phyloP scores from a whole-genome alignment of 2,797 vertebrate species.

The Enteromius fasciolatus region DNA sequence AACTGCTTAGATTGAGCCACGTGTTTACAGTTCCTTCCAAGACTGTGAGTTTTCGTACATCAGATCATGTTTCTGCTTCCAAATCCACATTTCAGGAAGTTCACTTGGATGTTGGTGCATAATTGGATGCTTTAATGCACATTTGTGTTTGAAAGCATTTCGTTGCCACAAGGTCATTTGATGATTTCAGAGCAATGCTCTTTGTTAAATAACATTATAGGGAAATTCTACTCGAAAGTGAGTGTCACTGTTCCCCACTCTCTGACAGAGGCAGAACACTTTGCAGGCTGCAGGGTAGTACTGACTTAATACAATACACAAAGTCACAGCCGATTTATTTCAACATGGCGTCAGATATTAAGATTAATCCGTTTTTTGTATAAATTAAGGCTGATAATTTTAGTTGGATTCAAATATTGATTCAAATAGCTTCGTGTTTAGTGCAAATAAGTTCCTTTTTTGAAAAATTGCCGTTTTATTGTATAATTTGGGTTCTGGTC shows the following conservation, averaged over 20 bases:
- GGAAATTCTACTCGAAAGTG: not conserved
- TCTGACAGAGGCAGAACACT: not conserved
- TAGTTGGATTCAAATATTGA: not conserved
- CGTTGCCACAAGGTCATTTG: not conserved
- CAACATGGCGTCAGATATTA: not conserved
- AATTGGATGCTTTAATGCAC: not conserved
- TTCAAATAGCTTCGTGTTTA: not conserved
- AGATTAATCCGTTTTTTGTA: not conserved
- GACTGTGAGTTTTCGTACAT: not conserved
- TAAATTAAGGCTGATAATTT: not conserved
- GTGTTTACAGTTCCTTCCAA: slow-evolving; percentile 18
- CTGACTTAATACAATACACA: not conserved
- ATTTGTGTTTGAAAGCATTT: not conserved
- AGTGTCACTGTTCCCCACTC: not conserved
- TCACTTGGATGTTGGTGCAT: not conserved
- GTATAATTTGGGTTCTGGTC: not conserved
- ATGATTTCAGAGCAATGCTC: not conserved
- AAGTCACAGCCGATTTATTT: not conserved
- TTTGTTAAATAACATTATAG: not conserved
- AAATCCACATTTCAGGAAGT: not conserved
- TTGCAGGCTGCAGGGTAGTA: not conserved
- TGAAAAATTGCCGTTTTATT: not conserved
- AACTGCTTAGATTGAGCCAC: slow-evolving; percentile 5
- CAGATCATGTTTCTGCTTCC: not conserved
- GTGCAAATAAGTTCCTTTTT: too few relatives aligned